These are phyloP conservation scores for Asarcornis scutulata DNA, from an alignment of 2,113 vertebrate genomes.

Conservation along the genomic window DNA sequence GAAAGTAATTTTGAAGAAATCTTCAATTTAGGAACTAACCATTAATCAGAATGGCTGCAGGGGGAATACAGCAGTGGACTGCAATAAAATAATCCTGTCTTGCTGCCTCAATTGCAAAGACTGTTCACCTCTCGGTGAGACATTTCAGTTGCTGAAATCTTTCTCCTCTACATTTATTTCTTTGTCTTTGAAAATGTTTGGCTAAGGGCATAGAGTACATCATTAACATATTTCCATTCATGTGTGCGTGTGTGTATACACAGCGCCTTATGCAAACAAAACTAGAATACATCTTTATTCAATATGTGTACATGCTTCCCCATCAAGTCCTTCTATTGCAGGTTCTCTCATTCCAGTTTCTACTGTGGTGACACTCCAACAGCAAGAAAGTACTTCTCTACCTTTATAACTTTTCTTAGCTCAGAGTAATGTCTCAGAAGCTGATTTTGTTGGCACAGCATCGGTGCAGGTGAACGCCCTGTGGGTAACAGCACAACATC, in stretches of 20 bases:
- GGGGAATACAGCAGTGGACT: neutral
- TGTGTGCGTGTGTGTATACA: accelerated
- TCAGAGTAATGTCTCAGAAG: neutral
- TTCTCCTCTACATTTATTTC: neutral
- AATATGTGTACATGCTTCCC: neutral
- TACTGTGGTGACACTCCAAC: accelerated
- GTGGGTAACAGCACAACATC: neutral
- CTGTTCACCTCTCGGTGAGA: neutral
- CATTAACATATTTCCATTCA: neutral
- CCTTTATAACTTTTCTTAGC: neutral
- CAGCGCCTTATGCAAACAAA: neutral
- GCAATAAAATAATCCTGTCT: neutral
- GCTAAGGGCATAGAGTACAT: neutral
- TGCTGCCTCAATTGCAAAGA: neutral
- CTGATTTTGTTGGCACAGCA: neutral
- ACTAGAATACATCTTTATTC: neutral
- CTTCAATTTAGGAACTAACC: neutral
- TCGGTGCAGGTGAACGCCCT: neutral
- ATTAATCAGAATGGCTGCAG: neutral
- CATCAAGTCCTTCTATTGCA: neutral
- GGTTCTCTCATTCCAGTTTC: neutral
- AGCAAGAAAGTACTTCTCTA: neutral
- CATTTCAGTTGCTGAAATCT: neutral
- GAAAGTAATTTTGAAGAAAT: neutral
- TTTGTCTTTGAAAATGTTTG: neutral